phyloP scores from a whole-genome alignment of 2,113 vertebrate species.

The Sciurus niger region DNA sequence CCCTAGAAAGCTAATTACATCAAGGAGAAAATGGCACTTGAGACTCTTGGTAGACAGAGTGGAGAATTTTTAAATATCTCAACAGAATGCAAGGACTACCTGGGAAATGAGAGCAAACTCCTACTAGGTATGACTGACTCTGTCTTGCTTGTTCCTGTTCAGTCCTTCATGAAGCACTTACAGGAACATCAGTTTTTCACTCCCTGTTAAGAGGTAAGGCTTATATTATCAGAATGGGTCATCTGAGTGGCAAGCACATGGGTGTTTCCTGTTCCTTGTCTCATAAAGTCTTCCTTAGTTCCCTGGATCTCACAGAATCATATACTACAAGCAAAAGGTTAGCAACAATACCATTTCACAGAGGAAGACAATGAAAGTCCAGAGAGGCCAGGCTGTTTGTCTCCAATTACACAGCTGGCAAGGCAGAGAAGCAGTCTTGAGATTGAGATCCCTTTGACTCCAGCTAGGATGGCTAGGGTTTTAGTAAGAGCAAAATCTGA shows the following conservation, averaged over 20 bases:
- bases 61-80: not conserved
- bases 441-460: not conserved
- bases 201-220: not conserved
- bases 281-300: not conserved
- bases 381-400: not conserved
- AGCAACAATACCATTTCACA: not conserved
- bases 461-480: accelerated
- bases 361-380: not conserved
- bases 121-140: not conserved
- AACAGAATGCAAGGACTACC: not conserved
- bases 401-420: not conserved
- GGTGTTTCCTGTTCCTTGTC: accelerated
- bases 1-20: not conserved
- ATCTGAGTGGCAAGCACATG: accelerated
- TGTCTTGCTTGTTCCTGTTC: not conserved
- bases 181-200: not conserved
- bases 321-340: not conserved
- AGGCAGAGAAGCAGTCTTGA: not conserved
- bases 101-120: not conserved
- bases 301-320: not conserved
- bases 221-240: not conserved
- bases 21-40: not conserved
- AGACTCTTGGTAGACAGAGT: not conserved
- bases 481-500: not conserved
- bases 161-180: not conserved